Percentiles rank a stretch among this genome's conserved stretches.
phyloP scores from a whole-genome alignment of 2,888 invertebrate genomes.

The Actias luna region DNA sequence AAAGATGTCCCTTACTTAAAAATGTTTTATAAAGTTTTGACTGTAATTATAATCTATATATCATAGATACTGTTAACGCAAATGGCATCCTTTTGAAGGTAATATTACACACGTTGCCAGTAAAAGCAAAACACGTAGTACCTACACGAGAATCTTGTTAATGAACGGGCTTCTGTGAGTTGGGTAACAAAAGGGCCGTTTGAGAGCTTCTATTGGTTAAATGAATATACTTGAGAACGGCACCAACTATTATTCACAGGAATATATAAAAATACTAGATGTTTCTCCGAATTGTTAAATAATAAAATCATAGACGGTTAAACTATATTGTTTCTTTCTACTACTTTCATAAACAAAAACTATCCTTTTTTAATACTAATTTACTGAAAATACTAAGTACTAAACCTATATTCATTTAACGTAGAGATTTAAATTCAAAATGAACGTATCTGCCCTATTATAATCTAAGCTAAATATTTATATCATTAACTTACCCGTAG shows the following conservation, averaged over 20 bases:
- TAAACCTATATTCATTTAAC: too few species aligned
- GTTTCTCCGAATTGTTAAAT: neutral
- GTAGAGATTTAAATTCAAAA: too few species aligned
- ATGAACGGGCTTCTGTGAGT: slow-evolving; percentile 48
- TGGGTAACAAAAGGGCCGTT: slow-evolving; percentile 61
- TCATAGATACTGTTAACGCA: neutral
- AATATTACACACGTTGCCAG: slow-evolving; percentile 17
- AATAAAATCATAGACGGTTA: too few species aligned
- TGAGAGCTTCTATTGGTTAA: slow-evolving; percentile 49
- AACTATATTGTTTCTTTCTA: too few species aligned
- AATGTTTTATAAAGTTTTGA: too few species aligned
- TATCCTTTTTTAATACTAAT: too few species aligned
- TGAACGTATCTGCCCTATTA: too few species aligned
- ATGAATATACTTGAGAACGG: slow-evolving; percentile 51
- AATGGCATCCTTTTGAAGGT: slow-evolving; percentile 20
- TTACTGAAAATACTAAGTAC: too few species aligned
- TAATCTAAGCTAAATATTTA: too few species aligned
- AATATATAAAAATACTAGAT: neutral
- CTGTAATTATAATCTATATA: neutral
- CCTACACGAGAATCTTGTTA: slow-evolving; percentile 31
- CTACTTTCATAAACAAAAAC: too few species aligned
- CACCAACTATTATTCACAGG: slow-evolving; percentile 32
- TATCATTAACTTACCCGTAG: too few species aligned
- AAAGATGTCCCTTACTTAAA: too few species aligned
- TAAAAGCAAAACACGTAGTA: slow-evolving; percentile 23